Evolutionary conservation across 2,113 vertebrate species (phyloP), one percentile per base, ranked within the genome.

Genomic region (Gulo gulo): DNA sequence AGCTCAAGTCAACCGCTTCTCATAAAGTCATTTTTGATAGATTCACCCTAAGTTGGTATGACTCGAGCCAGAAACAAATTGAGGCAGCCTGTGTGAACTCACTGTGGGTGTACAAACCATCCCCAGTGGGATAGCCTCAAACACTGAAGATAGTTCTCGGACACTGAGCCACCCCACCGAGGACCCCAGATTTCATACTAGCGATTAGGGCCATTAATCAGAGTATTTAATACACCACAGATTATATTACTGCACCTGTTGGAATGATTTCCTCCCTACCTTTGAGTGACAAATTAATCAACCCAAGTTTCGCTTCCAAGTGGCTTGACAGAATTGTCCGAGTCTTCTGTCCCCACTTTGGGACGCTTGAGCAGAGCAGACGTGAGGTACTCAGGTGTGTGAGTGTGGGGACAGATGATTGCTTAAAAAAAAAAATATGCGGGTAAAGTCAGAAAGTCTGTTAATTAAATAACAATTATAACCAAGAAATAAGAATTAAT

Each of bases 401-500:
- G 67, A 84, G 20, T 18, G 0, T 2, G 7, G 52, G 95, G 55
- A 93, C 13, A 73, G 52, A 50, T 20, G 11, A 18, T 29, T 34
- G 24, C 50, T 87, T 78, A 23, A 55, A 81, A 69, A 81, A 47
- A 11, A 50, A 11, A 18, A 6, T 6, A 21, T 31, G 59, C n/a
- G 0, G 34, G 63, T 79, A 87, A 94, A 97, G 36, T 91, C 94
- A 96, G 88, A 89, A 97, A 96, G 73, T n/a, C 47, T 97, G 52
- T 95, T 97, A 95, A 91, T 97, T 90, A 97, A 97, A 96, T 88
- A 98, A 97, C 45, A 97, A 61, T 97, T 95, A 86, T 90, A 97
- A 98, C 86, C 14, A 93, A 88, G 73, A 98, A 96, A 98, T 97
- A 97, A 97, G 86, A 80, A 86, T 98, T 98, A 98, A 98, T 98